Evolutionary conservation across 2,797 vertebrate genomes (phyloP).

Genomic region (Spheniscus humboldti): DNA sequence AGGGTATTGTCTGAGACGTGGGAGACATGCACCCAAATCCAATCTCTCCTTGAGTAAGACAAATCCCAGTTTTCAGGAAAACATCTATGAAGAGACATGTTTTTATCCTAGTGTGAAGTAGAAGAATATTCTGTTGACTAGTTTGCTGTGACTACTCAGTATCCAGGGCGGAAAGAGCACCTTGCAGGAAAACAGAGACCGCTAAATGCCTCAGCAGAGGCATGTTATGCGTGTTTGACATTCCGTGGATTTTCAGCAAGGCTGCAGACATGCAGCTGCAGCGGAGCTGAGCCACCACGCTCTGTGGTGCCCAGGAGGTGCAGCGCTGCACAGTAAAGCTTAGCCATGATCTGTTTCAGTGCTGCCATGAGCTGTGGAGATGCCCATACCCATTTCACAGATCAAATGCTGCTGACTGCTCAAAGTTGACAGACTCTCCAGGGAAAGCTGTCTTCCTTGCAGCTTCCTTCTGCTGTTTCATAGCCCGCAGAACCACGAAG

Average conservation of each 20-base stretch:
- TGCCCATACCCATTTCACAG: not conserved
- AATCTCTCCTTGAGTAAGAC: not conserved
- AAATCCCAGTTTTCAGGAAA: not conserved
- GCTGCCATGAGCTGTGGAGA: not conserved
- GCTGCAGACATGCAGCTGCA: not conserved
- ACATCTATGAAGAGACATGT: not conserved
- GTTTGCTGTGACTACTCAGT: not conserved
- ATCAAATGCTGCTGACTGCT: not conserved
- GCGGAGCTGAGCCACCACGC: rapidly evolving
- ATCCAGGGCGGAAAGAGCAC: not conserved
- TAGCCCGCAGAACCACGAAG: not conserved
- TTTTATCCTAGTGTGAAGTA: not conserved
- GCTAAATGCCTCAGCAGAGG: not conserved
- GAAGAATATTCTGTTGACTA: not conserved
- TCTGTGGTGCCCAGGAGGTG: not conserved
- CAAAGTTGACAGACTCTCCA: not conserved
- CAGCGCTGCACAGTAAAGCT: not conserved
- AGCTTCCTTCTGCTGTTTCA: not conserved
- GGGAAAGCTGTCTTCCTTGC: not conserved
- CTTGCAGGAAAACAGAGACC: not conserved
- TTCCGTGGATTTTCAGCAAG: not conserved
- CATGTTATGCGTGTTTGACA: rapidly evolving
- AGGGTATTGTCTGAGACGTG: not conserved
- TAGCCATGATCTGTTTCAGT: not conserved
- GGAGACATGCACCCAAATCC: not conserved